These are phyloP conservation scores for Eupithecia vulgata DNA, from an alignment of 2,888 invertebrate genomes.

Conservation along the genomic window DNA sequence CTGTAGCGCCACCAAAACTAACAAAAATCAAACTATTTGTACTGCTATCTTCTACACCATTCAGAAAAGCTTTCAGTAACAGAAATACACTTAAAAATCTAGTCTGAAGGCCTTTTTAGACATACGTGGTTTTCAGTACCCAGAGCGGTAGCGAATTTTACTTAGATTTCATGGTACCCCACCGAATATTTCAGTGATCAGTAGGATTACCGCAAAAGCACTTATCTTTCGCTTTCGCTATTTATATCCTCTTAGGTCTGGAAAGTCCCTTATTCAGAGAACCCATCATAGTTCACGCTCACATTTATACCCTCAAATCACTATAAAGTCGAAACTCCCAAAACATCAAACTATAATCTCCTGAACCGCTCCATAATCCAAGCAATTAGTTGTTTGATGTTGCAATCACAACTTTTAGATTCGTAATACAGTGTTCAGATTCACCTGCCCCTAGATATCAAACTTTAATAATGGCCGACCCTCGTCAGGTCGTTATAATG, in stretches of 20 bases:
- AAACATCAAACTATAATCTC: conserved; percentile 5
- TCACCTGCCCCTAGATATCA: conserved; percentile 54
- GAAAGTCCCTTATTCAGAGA: neutral
- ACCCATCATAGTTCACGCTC: neutral
- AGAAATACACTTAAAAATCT: neutral
- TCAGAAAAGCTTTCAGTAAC: too few species aligned
- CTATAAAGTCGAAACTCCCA: conserved; percentile 4
- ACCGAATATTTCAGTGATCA: neutral
- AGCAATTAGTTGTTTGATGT: conserved; percentile 31
- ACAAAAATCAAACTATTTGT: too few species aligned
- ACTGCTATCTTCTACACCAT: too few species aligned
- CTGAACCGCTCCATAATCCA: conserved; percentile 21
- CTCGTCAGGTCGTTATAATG: conserved; percentile 63
- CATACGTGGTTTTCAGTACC: neutral
- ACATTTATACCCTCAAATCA: neutral
- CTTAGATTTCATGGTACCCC: neutral
- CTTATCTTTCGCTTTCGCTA: neutral
- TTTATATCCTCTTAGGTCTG: too few species aligned
- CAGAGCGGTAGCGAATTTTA: neutral
- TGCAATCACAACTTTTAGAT: conserved; percentile 36
- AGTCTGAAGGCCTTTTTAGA: neutral
- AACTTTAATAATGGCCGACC: conserved; percentile 67
- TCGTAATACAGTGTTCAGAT: conserved; percentile 28
- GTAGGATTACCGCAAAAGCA: neutral
- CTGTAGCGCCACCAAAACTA: too few species aligned